These are phyloP conservation scores for Calonectris borealis DNA, from an alignment of 2,113 vertebrate genomes.

Conservation along the genomic window DNA sequence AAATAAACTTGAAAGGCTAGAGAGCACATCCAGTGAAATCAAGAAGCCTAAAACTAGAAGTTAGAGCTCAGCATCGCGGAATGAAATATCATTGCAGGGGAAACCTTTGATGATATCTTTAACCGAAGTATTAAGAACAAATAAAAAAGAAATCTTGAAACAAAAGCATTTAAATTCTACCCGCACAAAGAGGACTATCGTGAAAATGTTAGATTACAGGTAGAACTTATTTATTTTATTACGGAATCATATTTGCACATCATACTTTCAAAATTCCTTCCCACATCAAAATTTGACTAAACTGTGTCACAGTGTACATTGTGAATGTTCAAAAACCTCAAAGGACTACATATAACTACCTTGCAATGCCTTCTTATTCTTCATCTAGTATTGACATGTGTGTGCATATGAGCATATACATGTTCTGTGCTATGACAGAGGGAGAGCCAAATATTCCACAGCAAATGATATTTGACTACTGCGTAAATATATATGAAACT, in stretches of 20 bases:
- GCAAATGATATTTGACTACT: neutral
- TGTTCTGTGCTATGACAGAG: neutral
- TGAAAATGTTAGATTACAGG: neutral
- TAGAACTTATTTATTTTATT: neutral
- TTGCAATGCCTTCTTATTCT: neutral
- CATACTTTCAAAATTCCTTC: neutral
- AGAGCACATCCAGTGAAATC: constrained; percentile 41
- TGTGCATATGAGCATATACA: neutral
- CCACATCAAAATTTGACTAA: neutral
- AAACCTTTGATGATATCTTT: neutral
- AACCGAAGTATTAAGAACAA: neutral
- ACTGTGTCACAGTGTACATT: neutral
- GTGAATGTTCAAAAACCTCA: neutral
- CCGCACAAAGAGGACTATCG: neutral
- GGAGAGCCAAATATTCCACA: neutral
- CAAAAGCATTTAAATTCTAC: neutral
- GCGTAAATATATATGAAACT: neutral
- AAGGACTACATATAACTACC: neutral
- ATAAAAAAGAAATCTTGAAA: neutral
- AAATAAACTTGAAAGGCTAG: constrained; percentile 58
- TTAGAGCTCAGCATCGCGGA: neutral
- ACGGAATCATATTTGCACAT: neutral
- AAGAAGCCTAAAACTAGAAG: constrained; percentile 36
- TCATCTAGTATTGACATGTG: neutral
- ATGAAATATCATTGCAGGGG: neutral